A percentile compares a stretch with the other conserved stretches of the same genome.
Evolutionary conservation across 2,113 vertebrate genomes (phyloP).

Genomic region (Micromys minutus): DNA sequence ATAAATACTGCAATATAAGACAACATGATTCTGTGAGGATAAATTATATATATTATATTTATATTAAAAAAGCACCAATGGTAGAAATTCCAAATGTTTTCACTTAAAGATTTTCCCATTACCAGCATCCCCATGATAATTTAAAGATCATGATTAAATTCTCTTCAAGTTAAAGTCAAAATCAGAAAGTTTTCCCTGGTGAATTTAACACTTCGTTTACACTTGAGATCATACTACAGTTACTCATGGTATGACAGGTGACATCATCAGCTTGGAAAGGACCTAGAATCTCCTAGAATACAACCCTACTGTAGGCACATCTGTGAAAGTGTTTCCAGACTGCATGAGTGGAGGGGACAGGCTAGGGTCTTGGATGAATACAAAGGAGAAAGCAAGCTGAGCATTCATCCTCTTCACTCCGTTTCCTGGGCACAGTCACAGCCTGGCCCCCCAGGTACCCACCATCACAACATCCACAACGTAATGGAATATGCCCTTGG

Average conservation of each 20-base stretch:
- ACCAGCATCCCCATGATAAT: slow-evolving; percentile 31
- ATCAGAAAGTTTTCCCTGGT: slow-evolving; percentile 22
- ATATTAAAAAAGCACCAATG: background rate
- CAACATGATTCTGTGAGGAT: background rate
- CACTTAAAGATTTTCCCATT: background rate
- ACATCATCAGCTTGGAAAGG: background rate
- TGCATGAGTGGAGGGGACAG: background rate
- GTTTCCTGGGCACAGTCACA: background rate
- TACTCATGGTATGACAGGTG: background rate
- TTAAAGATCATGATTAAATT: background rate
- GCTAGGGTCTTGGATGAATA: no score
- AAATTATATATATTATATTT: no score
- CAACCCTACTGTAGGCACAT: no score
- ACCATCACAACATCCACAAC: background rate
- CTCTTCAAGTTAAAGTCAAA: background rate
- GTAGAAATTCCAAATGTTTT: slow-evolving; percentile 19
- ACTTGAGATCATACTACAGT: background rate
- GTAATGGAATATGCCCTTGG: no score
- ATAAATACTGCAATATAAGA: background rate
- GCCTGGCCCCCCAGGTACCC: background rate
- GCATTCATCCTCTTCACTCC: background rate
- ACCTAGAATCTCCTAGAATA: background rate
- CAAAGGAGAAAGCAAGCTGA: background rate
- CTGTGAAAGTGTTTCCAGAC: background rate
- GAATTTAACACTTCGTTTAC: background rate